Conservation (phyloP, 1,140 invertebrate species). For the Drosophila paulistorum region DNA sequence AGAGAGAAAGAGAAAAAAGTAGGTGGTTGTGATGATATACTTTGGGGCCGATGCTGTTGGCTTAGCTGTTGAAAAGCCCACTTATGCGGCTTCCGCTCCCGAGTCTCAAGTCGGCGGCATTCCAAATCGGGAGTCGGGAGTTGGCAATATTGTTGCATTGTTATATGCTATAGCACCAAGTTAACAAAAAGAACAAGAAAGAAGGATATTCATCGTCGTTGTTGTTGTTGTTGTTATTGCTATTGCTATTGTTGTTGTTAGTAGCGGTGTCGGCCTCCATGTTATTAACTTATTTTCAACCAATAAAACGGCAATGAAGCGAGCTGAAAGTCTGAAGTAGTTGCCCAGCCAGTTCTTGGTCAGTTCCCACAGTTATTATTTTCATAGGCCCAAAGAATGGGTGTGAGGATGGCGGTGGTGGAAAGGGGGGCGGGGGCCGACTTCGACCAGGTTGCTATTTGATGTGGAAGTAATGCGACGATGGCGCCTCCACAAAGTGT, state of each 20-base stretch:
- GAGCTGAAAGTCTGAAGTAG: constrained; percentile 20
- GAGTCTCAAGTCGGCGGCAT: constrained; percentile 28
- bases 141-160: constrained; percentile 76
- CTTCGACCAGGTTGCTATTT: constrained; percentile 42
- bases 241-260: constrained; percentile 29
- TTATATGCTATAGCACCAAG: constrained; percentile 36
- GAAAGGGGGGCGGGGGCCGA: not conserved
- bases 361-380: constrained; percentile 82
- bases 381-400: constrained; percentile 68
- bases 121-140: constrained; percentile 7
- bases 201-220: not conserved
- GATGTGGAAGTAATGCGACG: constrained; percentile 76
- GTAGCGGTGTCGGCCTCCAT: constrained; percentile 58
- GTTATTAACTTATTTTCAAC: constrained; percentile 82
- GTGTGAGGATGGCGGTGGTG: not conserved
- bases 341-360: constrained; percentile 41
- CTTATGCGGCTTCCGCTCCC: constrained; percentile 61
- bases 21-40: constrained; percentile 82
- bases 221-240: not conserved
- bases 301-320: constrained; percentile 80
- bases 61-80: constrained; percentile 63
- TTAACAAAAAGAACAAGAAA: constrained; percentile 8
- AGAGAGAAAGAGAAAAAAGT: constrained; percentile 38
- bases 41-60: constrained; percentile 50
- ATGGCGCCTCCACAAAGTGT: constrained; percentile 76